Percentiles rank a stretch among this genome's conserved stretches.
These are phyloP conservation scores for Geotrypetes seraphini DNA, from an alignment of 2,797 vertebrate genomes.

Conservation along the genomic window DNA sequence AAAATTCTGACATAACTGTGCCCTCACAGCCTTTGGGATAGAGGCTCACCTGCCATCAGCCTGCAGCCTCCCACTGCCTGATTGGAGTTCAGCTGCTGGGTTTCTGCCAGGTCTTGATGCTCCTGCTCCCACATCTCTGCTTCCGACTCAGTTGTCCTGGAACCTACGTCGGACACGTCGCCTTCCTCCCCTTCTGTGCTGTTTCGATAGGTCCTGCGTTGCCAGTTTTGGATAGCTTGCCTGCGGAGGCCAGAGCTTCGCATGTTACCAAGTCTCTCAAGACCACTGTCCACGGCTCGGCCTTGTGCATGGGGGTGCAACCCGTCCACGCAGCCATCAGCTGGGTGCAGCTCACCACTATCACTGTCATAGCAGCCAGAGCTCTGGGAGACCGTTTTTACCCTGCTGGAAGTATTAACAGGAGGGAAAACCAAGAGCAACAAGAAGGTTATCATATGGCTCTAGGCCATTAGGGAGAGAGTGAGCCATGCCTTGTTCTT, in stretches of 20 bases:
- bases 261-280: constrained; percentile 47
- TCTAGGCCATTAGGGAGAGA: no score
- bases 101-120: constrained; percentile 49
- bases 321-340: constrained; percentile 70
- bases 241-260: constrained; percentile 84
- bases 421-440: not conserved
- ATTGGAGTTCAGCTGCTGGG: constrained; percentile 50
- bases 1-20: no score
- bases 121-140: constrained; percentile 85
- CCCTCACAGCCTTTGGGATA: no score
- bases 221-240: constrained; percentile 97
- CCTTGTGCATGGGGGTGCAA: constrained; percentile 70
- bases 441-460: accelerated
- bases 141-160: constrained; percentile 89
- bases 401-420: constrained; percentile 73
- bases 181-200: constrained; percentile 95
- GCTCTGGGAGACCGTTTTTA: constrained; percentile 83
- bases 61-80: constrained; percentile 59
- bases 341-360: constrained; percentile 76
- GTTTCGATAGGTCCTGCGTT: constrained; percentile 88
- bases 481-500: no score
- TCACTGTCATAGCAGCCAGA: constrained; percentile 92
- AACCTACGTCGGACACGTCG: constrained; percentile 86
- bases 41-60: constrained; percentile 62
- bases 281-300: constrained; percentile 54